These are phyloP conservation scores for Acrocephalus arundinaceus DNA, from an alignment of 2,113 vertebrate species.

Conservation along the genomic window DNA sequence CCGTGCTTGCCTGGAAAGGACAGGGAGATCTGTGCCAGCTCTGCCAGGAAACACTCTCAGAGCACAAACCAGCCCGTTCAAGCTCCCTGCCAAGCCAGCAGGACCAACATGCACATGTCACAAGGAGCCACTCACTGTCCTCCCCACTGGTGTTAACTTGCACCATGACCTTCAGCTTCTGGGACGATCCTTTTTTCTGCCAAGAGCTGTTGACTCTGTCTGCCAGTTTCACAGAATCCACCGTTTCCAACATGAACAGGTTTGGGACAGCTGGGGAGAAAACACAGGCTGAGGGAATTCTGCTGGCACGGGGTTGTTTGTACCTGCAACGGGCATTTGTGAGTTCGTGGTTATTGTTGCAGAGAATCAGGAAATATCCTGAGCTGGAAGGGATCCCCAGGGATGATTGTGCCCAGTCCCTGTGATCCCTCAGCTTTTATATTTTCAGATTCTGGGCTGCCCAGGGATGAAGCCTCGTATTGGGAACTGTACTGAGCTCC, in stretches of 20 bases:
- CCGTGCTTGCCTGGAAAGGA: constrained; percentile 87
- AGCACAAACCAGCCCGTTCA: accelerated
- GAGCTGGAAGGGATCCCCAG: background rate
- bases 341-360: background rate
- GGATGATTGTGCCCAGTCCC: no score
- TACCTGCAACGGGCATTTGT: background rate
- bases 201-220: constrained; percentile 91
- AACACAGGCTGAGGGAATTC: background rate
- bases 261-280: constrained; percentile 86
- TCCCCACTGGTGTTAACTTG: constrained; percentile 97
- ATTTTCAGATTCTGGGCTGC: no score
- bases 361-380: background rate
- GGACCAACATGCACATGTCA: background rate
- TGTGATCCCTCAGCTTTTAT: no score
- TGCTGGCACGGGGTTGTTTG: background rate
- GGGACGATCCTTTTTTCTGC: constrained; percentile 83
- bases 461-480: no score
- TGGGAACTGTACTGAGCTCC: no score
- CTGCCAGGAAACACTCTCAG: background rate
- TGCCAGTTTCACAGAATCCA: constrained; percentile 91
- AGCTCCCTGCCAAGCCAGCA: background rate
- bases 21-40: background rate
- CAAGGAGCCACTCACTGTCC: constrained; percentile 74
- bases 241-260: constrained; percentile 91
- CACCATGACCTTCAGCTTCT: constrained; percentile 93